Evolutionary conservation across 2,797 vertebrate species (phyloP), one percentile per base, ranked within the genome.

Genomic region (Rousettus madagascariensis): DNA sequence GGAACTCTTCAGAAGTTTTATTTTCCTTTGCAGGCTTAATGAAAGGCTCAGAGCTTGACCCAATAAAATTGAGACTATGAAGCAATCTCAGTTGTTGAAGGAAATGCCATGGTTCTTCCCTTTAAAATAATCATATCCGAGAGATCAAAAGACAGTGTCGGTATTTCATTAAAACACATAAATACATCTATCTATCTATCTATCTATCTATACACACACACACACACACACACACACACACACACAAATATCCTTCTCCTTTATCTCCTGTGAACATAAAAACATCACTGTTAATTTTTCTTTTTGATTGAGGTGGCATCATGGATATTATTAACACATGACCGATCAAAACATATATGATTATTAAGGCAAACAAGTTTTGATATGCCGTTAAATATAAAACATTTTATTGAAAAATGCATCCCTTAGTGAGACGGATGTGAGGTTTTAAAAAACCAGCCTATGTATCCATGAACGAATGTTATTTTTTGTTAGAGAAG

Each of bases 21-120:
- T 79, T 96, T 90, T 96, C 90, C 90, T 96, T 65, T 79, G 65
- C 0, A 94, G 92, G 26, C 68, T 92, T 95, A 96, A 97, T 84
- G 85, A 96, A 97, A 96, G 86, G 74, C 91, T 97, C 92, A 63
- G 95, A 95, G 75, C 26, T 87, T 93, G 49, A 96, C 63, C 33
- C 65, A 74, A 41, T 63, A 82, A 92, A 83, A 95, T 51, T 65
- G 30, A 95, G 75, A 97, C 51, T 78, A 59, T 93, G 94, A 97
- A 41, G n/a, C 43, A 95, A 92, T 69, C 80, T 43, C 66, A 83
- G 65, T 9, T 94, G 86, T 71, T 86, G 61, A 94, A 86, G 83
- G 38, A 72, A 82, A 3, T 30, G 43, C 43, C 4, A 2, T 72
- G 38, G 6, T 24, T 86, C 91, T 79, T n/a, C 53, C n/a, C 33